Evolutionary conservation across 53 echinoderm and acorn worm genomes (phyloP), one percentile per base, ranked within the genome.

Genomic region (Hippasteria phrygiana): DNA sequence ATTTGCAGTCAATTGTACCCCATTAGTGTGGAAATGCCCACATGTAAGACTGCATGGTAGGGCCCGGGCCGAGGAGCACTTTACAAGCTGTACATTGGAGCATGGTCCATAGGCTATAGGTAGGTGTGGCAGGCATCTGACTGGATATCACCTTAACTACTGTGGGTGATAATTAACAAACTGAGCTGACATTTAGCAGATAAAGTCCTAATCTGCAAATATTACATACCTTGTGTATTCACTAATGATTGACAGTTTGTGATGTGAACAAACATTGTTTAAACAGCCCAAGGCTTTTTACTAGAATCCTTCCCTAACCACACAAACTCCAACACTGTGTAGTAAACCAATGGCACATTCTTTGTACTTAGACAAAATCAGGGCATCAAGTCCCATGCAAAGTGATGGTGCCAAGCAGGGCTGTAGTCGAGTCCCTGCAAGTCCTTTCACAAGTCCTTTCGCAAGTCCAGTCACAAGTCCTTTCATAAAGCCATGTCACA

Each of bases 201-300:
- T 59, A 62, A 62, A 22, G 39, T 56, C 59, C 40, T 78, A 59
- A 80, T 56, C 80, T 38, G 24, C 38, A 32, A 78, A 33, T 35
- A 78, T 78, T 55, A 80, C 62, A 80, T 38, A 37, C 24, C 22
- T 40, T 38, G 59, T 80, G 56, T 38, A 59, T 80, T 55, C 80
- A 80, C 22, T 16, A 62, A 56, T 80, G 80, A 80, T 20, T 80
- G 80, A 80, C 80, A 80, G 62, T 39, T 80, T 12, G 5, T 36
- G 29, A 59, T 28, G 62, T 80, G 56, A 80, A 80, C 39, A 62
- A 50, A 62, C 37, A 56, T 28, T 20, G 33, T 69, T 28, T 24
- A 43, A 22, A 41, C 10, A 43, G 11, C 46, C 42, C 38, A 28
- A 74, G 26, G 45, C 43, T 14, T 2, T 2, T 51, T 8, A 2